A percentile compares a stretch with the other conserved stretches of the same genome.
These are phyloP conservation scores for Theristicus caerulescens DNA, from an alignment of 2,113 vertebrate species.

Conservation along the genomic window DNA sequence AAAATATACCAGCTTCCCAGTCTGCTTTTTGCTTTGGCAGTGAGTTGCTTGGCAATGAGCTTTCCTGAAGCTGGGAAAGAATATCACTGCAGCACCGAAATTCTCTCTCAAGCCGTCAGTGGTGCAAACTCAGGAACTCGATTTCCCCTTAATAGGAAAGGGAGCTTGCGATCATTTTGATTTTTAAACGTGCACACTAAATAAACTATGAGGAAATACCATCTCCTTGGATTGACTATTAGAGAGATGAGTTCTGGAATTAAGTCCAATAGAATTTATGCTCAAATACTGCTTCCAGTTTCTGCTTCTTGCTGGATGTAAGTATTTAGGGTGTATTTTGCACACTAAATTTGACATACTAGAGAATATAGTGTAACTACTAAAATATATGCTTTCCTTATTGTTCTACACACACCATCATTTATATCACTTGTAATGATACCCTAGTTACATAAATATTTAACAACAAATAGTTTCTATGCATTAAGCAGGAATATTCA, in stretches of 20 bases:
- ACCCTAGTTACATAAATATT: not conserved
- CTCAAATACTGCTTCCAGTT: not conserved
- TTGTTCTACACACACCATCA: not conserved
- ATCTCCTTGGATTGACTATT: not conserved
- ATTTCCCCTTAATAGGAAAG: not conserved
- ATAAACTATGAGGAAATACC: not conserved
- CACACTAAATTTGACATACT: not conserved
- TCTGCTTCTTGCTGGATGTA: not conserved
- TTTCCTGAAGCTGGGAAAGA: not conserved
- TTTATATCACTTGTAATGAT: not conserved
- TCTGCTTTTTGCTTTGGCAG: not conserved
- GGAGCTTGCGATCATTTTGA: rapidly evolving
- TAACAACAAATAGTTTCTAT: not conserved
- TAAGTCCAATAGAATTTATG: not conserved
- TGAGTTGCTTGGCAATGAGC: not conserved
- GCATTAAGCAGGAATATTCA: not conserved
- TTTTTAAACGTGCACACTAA: not conserved
- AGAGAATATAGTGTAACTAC: not conserved
- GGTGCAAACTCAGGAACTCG: rapidly evolving
- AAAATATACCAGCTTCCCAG: not conserved
- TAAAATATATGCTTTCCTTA: not conserved
- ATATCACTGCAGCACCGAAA: not conserved
- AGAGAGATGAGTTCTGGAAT: not conserved
- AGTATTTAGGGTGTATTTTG: not conserved
- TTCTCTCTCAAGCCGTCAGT: not conserved